Evolutionary conservation across 2,797 vertebrate genomes (phyloP), one percentile per base, ranked within the genome.

Genomic region (Propithecus perrieri): DNA sequence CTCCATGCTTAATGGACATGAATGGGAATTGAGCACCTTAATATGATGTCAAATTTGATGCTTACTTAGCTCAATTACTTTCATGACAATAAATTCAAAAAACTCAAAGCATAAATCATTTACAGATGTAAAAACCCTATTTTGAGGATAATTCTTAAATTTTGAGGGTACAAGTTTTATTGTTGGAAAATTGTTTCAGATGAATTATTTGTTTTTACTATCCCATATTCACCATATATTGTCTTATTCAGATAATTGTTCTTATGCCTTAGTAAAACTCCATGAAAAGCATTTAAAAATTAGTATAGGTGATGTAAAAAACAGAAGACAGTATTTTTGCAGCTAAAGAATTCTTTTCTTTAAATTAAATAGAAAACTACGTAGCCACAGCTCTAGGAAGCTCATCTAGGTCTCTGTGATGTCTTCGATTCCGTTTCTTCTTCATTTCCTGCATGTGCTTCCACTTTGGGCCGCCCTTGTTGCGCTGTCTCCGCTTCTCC

Each of bases 401-500:
- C 84, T 96, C 98, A 22, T 96, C 97, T 65, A 91, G 94, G 71
- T 98, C 97, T 69, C 98, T 97, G 74, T 99, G 99, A 97, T 99
- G 99, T 85, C 99, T 98, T 96, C 99, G 98, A 97, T 99, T 99
- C 92, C 99, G 98, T 97, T 98, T 99, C 98, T 99, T 99, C 98
- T 99, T 99, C 97, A 99, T 98, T 98, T 99, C 99, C 98, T 99
- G 99, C 48, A 99, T 98, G 75, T 99, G 99, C 98, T 99, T 99
- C 99, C 99, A 99, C 96, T 99, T 99, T 43, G 99, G 99, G 35
- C 96, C 96, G 17, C 98, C 98, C 98, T 99, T 98, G 98, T 98
- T 98, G 96, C 99, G 97, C 98, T 99, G 98, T 97, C 99, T 98
- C 98, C 99, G 99, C 98, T 99, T 99, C 90, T 99, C 99, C 85